phyloP scores from a whole-genome alignment of 37 sponge, comb jelly and placozoan genomes.

The Corticium candelabrum region DNA sequence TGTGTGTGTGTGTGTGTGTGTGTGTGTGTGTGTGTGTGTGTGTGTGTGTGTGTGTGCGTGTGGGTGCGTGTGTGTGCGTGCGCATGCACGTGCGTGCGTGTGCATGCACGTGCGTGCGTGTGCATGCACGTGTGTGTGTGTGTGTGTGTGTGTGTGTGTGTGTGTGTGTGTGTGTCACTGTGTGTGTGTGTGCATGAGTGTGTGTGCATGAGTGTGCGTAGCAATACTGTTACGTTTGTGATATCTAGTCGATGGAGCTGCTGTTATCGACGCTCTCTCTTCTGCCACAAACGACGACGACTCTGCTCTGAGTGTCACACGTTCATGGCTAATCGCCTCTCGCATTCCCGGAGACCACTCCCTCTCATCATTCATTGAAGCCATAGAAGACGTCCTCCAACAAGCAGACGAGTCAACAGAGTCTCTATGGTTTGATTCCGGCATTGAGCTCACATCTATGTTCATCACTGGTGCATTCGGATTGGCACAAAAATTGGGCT shows the following conservation, averaged over 20 bases:
- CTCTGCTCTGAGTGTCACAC: neutral
- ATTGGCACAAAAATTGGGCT: neutral
- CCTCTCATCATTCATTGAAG: neutral
- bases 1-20: too few relatives aligned
- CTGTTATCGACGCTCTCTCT: neutral
- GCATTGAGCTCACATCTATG: neutral
- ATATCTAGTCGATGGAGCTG: neutral
- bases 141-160: too few relatives aligned
- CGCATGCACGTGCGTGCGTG: too few relatives aligned
- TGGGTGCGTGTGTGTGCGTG: too few relatives aligned
- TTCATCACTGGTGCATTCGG: neutral
- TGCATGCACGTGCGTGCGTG: too few relatives aligned
- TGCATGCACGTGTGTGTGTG: too few relatives aligned
- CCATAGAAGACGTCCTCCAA: neutral
- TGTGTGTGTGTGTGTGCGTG: too few relatives aligned
- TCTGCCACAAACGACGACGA: neutral
- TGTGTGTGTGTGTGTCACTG: too few relatives aligned
- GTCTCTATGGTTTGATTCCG: neutral
- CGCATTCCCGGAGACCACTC: neutral
- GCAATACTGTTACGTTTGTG: too few relatives aligned
- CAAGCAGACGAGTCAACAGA: neutral
- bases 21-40: too few relatives aligned
- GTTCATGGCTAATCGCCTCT: neutral
- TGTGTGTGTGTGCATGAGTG: too few relatives aligned
- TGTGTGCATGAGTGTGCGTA: too few relatives aligned